phyloP scores from a whole-genome alignment of 2,888 invertebrate genomes.

The Parapristionchus giblindavisi region DNA sequence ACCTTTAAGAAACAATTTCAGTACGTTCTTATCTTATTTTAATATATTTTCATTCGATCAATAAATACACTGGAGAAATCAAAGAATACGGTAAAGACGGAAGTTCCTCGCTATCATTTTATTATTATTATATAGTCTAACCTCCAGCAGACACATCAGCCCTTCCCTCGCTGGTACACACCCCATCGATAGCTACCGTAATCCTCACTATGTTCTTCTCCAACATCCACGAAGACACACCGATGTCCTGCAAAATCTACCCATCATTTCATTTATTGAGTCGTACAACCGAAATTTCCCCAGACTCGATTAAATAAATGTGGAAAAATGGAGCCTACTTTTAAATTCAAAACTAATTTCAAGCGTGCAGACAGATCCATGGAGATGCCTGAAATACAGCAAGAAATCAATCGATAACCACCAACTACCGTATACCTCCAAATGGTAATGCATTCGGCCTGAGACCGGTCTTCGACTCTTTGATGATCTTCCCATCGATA shows the following conservation, averaged over 20 bases:
- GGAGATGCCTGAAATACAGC: not conserved
- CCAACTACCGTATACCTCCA: not conserved
- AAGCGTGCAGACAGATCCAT: not conserved
- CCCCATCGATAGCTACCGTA: not conserved
- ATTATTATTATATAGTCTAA: no score
- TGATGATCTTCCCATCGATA: not conserved
- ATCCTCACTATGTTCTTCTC: not conserved
- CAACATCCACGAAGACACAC: constrained; percentile 22
- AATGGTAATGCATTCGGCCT: constrained; percentile 5
- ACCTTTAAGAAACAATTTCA: no score
- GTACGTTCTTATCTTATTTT: no score
- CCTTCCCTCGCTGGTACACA: no score
- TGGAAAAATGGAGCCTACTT: not conserved
- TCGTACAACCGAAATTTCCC: not conserved
- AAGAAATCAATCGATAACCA: not conserved
- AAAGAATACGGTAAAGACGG: no score
- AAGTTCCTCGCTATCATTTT: no score
- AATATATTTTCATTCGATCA: no score
- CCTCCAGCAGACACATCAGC: no score
- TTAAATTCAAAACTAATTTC: not conserved
- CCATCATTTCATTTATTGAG: not conserved
- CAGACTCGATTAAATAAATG: no score
- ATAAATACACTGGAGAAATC: no score
- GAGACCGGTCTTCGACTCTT: constrained; percentile 5
- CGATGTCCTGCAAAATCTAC: no score